Evolutionary conservation across 2,797 vertebrate species (phyloP).

Genomic region (Spinibarbus caldwelli): DNA sequence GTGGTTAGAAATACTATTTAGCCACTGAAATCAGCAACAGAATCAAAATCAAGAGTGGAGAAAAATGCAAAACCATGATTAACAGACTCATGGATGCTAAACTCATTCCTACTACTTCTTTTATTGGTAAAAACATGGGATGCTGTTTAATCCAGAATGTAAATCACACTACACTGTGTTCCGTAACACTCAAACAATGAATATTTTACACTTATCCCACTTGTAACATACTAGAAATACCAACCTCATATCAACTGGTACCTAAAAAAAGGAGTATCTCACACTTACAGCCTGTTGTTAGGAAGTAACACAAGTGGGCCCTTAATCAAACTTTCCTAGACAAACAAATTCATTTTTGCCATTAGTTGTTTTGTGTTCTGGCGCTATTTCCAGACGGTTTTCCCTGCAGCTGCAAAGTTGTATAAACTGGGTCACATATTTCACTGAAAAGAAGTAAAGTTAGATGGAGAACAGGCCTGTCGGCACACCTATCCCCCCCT

Average conservation of each 20-base stretch:
- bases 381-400: conserved; percentile 17
- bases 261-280: background rate
- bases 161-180: background rate
- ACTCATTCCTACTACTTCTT: background rate
- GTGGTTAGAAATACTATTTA: background rate
- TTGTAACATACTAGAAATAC: background rate
- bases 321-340: conserved; percentile 17
- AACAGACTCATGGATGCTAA: background rate
- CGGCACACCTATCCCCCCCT: background rate
- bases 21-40: background rate
- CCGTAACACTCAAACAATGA: background rate
- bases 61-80: background rate
- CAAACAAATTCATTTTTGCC: background rate
- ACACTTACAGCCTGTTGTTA: background rate
- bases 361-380: background rate
- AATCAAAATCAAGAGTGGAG: background rate
- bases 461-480: conserved; percentile 57
- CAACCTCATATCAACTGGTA: background rate
- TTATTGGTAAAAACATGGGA: background rate
- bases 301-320: background rate
- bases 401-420: conserved; percentile 45
- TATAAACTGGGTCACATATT: conserved; percentile 38
- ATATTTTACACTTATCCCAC: background rate
- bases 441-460: conserved; percentile 22
- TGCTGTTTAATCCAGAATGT: background rate